Base-by-base conservation (phyloP, 2,888 invertebrate species). In the Notodonta dromedarius region DNA sequence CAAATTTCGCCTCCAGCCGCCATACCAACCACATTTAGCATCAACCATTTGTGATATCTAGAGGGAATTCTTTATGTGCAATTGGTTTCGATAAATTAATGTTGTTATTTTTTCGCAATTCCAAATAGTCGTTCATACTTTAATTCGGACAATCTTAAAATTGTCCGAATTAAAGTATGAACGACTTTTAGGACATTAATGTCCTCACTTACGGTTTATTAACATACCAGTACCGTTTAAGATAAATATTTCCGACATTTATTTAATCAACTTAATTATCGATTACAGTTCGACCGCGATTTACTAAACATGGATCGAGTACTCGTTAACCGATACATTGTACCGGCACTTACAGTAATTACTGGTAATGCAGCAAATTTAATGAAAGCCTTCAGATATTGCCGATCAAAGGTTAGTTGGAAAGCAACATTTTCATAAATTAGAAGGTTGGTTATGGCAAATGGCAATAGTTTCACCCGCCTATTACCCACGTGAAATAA, bases 321-420 rank as follows among this genome's bases (percentile, higher is more conserved):
- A 24, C 53, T 8, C 51, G 58, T 62, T 63, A 65, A 74, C 54
- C 61, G 63, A 61, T 64, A 74, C 72, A 63, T 64, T 72, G 67
- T 74, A 63, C 44, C 53, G 58, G 50, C 58, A 53, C 58, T 68
- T 59, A 61, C 9, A 50, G 58, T 61, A 64, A 67, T 71, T 64
- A 65, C 71, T 59, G 55, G 12, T 61, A 70, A 70, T 60, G 57
- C 52, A 54, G 50, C 56, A 60, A 59, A 62, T 57, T 57, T 57
- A 66, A 63, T 69, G 54, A 60, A 50, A 56, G 60, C 5, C 48
- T 61, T 56, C 58, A 32, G 55, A 40, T 55, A 40, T 42, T 55
- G 14, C 16, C 51, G 53, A 53, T 35, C 35, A 54, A 39, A 54
- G 39, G 54, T 54, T 54, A 54, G n/a, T 54, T n/a, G 6, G 32